A percentile compares a stretch with the other conserved stretches of the same genome.
These are phyloP conservation scores for Corythornis madagascariensis DNA, from an alignment of 2,113 vertebrate genomes.

Conservation along the genomic window DNA sequence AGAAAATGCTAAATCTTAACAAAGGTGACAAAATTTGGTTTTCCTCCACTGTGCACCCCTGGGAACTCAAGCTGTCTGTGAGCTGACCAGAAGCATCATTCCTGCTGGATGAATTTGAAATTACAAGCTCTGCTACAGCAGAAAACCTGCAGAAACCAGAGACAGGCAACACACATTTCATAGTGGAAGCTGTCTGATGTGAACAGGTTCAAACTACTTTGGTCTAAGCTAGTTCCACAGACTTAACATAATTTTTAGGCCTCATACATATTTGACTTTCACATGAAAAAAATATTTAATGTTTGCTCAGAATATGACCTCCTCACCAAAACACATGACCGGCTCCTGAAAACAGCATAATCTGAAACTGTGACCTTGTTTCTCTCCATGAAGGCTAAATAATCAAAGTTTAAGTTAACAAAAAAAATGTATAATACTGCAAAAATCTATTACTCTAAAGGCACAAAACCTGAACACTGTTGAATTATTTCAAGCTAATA, in stretches of 20 bases:
- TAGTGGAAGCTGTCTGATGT: neutral
- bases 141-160: neutral
- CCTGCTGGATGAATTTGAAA: neutral
- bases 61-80: neutral
- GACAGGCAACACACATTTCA: neutral
- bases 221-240: neutral
- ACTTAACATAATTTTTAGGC: neutral
- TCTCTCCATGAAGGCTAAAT: neutral
- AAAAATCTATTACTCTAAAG: neutral
- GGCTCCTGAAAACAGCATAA: neutral
- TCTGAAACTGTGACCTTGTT: neutral
- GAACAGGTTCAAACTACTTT: neutral
- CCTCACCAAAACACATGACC: neutral
- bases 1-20: neutral
- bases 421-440: neutral
- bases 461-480: neutral
- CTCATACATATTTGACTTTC: neutral
- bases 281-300: neutral
- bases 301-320: neutral
- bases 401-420: neutral
- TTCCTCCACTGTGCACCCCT: neutral
- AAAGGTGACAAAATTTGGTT: neutral
- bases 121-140: neutral
- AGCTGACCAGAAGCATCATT: neutral
- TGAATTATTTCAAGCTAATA: neutral